These are phyloP conservation scores for Semotilus atromaculatus DNA, from an alignment of 2,797 vertebrate genomes.

Conservation along the genomic window DNA sequence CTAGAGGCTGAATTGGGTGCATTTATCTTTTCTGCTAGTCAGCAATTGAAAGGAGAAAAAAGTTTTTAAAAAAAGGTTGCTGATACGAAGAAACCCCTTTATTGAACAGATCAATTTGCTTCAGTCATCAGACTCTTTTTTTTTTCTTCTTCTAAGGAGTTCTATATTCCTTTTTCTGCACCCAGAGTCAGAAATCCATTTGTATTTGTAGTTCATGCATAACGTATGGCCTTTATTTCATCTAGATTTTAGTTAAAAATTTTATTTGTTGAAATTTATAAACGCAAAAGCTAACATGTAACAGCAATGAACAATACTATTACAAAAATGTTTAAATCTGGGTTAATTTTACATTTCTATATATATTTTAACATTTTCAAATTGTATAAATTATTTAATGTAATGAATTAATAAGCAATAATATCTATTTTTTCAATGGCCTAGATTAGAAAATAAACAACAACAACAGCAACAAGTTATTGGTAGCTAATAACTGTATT, in stretches of 20 bases:
- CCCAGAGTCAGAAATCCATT: background rate
- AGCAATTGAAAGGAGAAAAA: conserved; percentile 74
- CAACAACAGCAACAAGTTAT: background rate
- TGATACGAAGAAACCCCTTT: conserved; percentile 69
- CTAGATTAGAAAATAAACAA: background rate
- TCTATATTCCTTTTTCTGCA: conserved; percentile 10
- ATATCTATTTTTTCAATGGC: no score
- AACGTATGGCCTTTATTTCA: background rate
- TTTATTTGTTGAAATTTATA: background rate
- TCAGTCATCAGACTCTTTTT: conserved; percentile 53
- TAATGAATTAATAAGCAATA: background rate
- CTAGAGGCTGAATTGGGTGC: conserved; percentile 76
- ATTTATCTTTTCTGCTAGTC: conserved; percentile 84
- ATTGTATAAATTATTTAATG: background rate
- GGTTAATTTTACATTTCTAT: background rate
- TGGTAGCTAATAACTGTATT: background rate
- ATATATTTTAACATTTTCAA: background rate
- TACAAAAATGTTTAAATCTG: background rate
- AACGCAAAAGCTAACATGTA: background rate
- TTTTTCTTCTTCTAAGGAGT: conserved; percentile 1
- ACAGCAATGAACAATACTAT: background rate
- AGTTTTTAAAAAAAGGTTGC: conserved; percentile 68
- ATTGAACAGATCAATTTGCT: conserved; percentile 62
- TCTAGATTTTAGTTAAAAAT: background rate
- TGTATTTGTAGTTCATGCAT: background rate